Evolutionary conservation across 1,140 invertebrate genomes (phyloP).

Genomic region (Uloborus diversus): DNA sequence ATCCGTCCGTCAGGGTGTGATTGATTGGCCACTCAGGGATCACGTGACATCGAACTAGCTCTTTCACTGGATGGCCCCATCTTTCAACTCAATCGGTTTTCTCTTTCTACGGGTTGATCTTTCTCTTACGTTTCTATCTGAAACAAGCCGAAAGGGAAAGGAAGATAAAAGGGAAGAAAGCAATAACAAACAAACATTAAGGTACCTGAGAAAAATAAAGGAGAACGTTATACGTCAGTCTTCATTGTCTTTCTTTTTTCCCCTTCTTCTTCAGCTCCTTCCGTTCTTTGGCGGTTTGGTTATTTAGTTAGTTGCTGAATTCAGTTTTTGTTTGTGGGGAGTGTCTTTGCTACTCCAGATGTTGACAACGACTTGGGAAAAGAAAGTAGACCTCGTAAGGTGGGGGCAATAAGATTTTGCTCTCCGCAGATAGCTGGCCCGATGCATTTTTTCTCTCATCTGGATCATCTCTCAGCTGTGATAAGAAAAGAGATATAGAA

Average conservation of each 20-base stretch:
- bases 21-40: constrained; percentile 51
- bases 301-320: constrained; percentile 28
- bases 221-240: background rate
- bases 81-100: constrained; percentile 31
- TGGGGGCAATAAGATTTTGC: background rate
- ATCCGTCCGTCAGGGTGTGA: constrained; percentile 33
- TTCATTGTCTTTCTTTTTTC: background rate
- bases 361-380: background rate
- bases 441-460: too few species aligned
- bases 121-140: constrained; percentile 20
- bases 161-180: background rate
- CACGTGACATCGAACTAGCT: constrained; percentile 45
- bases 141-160: background rate
- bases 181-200: constrained; percentile 20
- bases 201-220: background rate
- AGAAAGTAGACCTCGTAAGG: background rate
- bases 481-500: too few species aligned
- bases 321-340: background rate
- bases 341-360: background rate
- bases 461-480: too few species aligned
- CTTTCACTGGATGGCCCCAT: constrained; percentile 35
- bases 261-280: too few species aligned
- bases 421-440: too few species aligned
- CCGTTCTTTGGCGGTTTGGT: background rate
- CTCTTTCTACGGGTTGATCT: constrained; percentile 30